Conservation (phyloP, 2,797 vertebrate genomes). For the Gallinago solitaria region DNA sequence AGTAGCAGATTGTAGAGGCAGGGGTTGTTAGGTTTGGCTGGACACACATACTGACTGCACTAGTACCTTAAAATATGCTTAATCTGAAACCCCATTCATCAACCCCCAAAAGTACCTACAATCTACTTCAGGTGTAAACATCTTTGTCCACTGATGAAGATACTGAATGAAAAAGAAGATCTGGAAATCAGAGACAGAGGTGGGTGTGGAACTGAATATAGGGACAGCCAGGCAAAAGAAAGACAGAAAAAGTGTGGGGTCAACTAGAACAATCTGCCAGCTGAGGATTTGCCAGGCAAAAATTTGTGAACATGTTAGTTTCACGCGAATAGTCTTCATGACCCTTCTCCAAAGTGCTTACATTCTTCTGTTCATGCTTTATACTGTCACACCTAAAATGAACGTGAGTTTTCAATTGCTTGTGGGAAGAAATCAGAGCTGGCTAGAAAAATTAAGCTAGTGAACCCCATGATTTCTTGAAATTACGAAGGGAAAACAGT, state of each 20-base stretch:
- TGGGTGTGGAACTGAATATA: neutral
- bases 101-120: slow-evolving; percentile 76
- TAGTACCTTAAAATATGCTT: slow-evolving; percentile 25
- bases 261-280: slow-evolving; percentile 75
- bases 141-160: slow-evolving; percentile 77
- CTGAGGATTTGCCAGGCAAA: slow-evolving; percentile 43
- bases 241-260: slow-evolving; percentile 56
- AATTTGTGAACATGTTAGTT: neutral
- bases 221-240: slow-evolving; percentile 16
- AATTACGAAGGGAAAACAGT: slow-evolving; percentile 47
- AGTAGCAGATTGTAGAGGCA: slow-evolving; percentile 82
- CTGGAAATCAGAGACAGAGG: neutral
- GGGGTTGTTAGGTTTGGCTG: slow-evolving; percentile 69
- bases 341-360: slow-evolving; percentile 7
- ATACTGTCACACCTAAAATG: slow-evolving; percentile 25
- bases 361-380: slow-evolving; percentile 33
- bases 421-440: slow-evolving; percentile 56
- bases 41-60: slow-evolving; percentile 40
- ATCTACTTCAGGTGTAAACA: slow-evolving; percentile 85
- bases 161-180: slow-evolving; percentile 22
- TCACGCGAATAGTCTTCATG: neutral
- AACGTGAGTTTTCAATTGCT: slow-evolving; percentile 35
- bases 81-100: slow-evolving; percentile 41
- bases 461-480: slow-evolving; percentile 62
- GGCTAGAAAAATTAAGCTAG: slow-evolving; percentile 74